Base-by-base conservation (phyloP, 2,888 invertebrate genomes). In the Gandaritis pyraliata region DNA sequence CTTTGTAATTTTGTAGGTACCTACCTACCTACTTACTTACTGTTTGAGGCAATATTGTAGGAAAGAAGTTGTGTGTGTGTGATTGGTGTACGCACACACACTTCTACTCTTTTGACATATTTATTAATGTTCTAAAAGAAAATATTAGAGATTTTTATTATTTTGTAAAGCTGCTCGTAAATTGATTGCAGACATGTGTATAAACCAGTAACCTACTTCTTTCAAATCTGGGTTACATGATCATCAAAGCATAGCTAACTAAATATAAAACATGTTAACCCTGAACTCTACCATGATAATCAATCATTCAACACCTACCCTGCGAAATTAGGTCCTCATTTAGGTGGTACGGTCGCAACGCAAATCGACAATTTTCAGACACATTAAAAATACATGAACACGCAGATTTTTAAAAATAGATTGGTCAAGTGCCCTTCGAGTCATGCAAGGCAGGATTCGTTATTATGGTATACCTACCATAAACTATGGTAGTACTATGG, bases 1-100 rank as follows among this genome's bases (percentile, higher is more conserved):
- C 53, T 33, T 52, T 58, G 51, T 51, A 47, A 41, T 38, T 15
- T 13, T 55, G 16, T 41, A 51, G 18, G 23, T n/a, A 13, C 4
- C 2, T 29, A 33, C 36, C 6, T 18, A 23, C n/a, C 1, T 5
- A 33, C 10, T 6, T 23, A 23, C 23, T 6, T 23, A 23, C 23
- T 23, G 1, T 33, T 10, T 33, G 5, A 33, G 10, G 33, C 33
- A 8, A 33, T 8, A 33, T 33, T 33, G 33, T 33, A 33, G 23
- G 6, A 33, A 33, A 6, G 33, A 8, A 33, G 8, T 10, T 33
- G 10, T 10, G 33, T 33, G 10, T 30, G 10, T 30, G 30, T 30
- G 30, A 8, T 5, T 11, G 6, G 23, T 23, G 23, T 23, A 23
- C 5, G 23, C 16, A 15, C 41, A 15, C n/a, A 6, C 38, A 39